Percentiles rank a stretch among this genome's conserved stretches.
phyloP scores from a whole-genome alignment of 2,888 invertebrate species.

The Gymnosoma rotundatum region DNA sequence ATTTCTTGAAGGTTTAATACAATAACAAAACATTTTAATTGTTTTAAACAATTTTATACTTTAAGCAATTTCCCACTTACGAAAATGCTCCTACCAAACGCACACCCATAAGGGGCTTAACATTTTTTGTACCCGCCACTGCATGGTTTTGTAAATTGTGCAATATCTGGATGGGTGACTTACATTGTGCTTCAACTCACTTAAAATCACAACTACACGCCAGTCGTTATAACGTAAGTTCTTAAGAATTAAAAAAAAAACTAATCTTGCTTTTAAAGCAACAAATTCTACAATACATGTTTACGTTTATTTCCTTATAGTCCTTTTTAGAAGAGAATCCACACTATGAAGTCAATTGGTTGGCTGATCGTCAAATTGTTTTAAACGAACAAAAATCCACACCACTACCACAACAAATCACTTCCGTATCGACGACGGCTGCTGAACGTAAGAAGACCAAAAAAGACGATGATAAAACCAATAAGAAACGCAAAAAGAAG shows the following conservation, averaged over 20 bases:
- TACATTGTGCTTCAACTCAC: constrained; percentile 93
- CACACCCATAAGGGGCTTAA: constrained; percentile 92
- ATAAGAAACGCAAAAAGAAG: constrained; percentile 84
- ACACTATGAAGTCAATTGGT: constrained; percentile 94
- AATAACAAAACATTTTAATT: too few relatives aligned
- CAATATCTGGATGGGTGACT: constrained; percentile 93
- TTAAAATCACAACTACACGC: constrained; percentile 91
- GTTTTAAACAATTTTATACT: constrained; percentile 2
- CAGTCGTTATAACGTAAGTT: constrained; percentile 90
- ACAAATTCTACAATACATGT: too few relatives aligned
- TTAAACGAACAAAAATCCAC: constrained; percentile 82
- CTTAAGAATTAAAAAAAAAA: not conserved
- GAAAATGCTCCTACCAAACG: constrained; percentile 89
- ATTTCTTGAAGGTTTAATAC: not conserved
- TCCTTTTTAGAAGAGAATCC: constrained; percentile 92
- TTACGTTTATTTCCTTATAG: constrained; percentile 81
- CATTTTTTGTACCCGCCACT: constrained; percentile 93
- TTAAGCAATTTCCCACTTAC: constrained; percentile 85
- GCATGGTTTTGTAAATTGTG: constrained; percentile 96
- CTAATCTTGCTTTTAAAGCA: too few relatives aligned
- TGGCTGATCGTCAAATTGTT: constrained; percentile 90
- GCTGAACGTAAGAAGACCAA: constrained; percentile 81
- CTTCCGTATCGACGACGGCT: constrained; percentile 74
- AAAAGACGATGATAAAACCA: constrained; percentile 80
- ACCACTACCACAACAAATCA: constrained; percentile 75